Conservation (phyloP, 2,888 invertebrate genomes). For the Papilio gigon region DNA sequence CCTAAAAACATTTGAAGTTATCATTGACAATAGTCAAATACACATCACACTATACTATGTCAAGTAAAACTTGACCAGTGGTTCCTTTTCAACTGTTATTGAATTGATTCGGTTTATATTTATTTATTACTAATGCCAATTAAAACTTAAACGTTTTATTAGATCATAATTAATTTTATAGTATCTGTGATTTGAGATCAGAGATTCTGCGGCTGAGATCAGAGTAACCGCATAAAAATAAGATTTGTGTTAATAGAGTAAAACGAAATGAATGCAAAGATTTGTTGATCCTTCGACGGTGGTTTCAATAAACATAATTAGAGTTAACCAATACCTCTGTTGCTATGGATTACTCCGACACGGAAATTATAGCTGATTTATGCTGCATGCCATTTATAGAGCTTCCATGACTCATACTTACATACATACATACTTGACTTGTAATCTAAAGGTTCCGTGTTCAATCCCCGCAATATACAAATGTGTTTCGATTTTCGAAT, state of each 20-base stretch:
- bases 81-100: too few relatives aligned
- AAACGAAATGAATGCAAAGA: constrained; percentile 10
- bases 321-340: background rate
- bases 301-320: constrained; percentile 28
- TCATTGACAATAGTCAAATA: too few relatives aligned
- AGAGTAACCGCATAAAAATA: constrained; percentile 36
- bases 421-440: too few relatives aligned
- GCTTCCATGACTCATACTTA: too few relatives aligned
- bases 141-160: constrained; percentile 20
- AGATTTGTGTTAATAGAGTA: constrained; percentile 24
- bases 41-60: too few relatives aligned
- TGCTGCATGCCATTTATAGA: background rate
- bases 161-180: constrained; percentile 11
- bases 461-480: too few relatives aligned
- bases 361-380: constrained; percentile 3
- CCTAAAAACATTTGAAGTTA: too few relatives aligned
- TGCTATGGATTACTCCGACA: background rate
- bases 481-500: too few relatives aligned
- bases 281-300: constrained; percentile 1
- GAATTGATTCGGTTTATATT: too few relatives aligned
- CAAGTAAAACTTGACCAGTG: too few relatives aligned
- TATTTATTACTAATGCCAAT: too few relatives aligned
- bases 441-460: too few relatives aligned
- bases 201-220: constrained; percentile 23
- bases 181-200: background rate